Base-by-base conservation (phyloP, 2,888 invertebrate species). In the Cephus runcator region DNA sequence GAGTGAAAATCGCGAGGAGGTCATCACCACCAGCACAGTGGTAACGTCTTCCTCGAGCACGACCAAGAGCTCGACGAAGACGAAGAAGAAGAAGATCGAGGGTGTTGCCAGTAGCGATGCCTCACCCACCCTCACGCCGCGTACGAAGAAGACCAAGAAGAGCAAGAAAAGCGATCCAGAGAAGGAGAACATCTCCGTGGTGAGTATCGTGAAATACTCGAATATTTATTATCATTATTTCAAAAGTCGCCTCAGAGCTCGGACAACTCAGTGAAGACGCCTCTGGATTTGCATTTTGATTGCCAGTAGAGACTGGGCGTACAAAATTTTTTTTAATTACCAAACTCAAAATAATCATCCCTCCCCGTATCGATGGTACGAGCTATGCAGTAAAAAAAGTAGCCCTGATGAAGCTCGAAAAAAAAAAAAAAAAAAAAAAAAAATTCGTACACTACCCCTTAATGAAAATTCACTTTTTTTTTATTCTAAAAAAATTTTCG, bases 161-260 rank as follows among this genome's bases (percentile, higher is more conserved):
- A 93, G 93, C 76, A 94, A 94, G 89, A 94, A 94, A 87, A 92
- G 89, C 82, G 94, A 94, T 82, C 92, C 92, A 80, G 94, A 94
- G 86, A 94, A 94, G 90, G 94, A 95, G 88, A 95, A 94, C 87
- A 94, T 95, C 88, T 95, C 94, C 82, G 94, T 95, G 92, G 95
- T 95, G 91, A 94, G 94, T 93, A 84, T 79, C 75, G 9, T 2
- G 56, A 56, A 56, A 9, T 31, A 34, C 0, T 31, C 31, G 0
- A 71, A 33, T 31, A 31, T 11, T 30, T 33, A 71, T 71, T 71
- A 71, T 71, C 33, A 31, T 71, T 34, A 71, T 34, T 71, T 6
- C 71, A 31, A 6, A 23, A 56, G 56, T 56, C 56, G 23, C 56
- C 56, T 56, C 23, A 23, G 23, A 56, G 0, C 56, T 9, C 23